Conservation (phyloP, 2,888 invertebrate genomes). For the Leucoptera coffeella region DNA sequence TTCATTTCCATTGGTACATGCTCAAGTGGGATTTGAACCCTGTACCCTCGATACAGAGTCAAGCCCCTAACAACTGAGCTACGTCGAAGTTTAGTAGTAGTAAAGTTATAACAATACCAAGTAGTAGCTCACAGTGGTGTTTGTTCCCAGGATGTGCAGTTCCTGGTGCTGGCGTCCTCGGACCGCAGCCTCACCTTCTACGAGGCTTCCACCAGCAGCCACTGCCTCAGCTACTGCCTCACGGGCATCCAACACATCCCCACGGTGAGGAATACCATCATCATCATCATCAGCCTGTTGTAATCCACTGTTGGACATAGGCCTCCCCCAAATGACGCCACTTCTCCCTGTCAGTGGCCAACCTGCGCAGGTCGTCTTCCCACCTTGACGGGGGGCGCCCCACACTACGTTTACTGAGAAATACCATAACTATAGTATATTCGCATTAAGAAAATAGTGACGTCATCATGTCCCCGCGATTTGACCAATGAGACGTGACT, state of each 20-base stretch:
- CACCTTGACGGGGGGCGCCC: background rate
- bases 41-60: too few relatives aligned
- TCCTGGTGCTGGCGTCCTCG: slow-evolving; percentile 48
- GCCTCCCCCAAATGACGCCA: background rate
- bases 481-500: too few relatives aligned
- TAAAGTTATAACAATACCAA: too few relatives aligned
- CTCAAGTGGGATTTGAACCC: too few relatives aligned
- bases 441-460: too few relatives aligned
- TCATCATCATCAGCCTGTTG: slow-evolving; percentile 1
- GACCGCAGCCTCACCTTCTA: slow-evolving; percentile 56
- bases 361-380: background rate
- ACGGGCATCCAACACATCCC: slow-evolving; percentile 51
- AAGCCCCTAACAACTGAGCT: too few relatives aligned
- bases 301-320: background rate
- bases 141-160: slow-evolving; percentile 46
- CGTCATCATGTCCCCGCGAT: too few relatives aligned
- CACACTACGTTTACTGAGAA: background rate
- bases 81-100: too few relatives aligned
- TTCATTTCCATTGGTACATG: too few relatives aligned
- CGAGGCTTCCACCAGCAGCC: slow-evolving; percentile 52
- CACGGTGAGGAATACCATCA: slow-evolving; percentile 20
- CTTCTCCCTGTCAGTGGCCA: background rate
- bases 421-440: too few relatives aligned
- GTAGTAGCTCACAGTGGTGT: too few relatives aligned
- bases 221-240: slow-evolving; percentile 51